A percentile compares a stretch with the other conserved stretches of the same genome.
phyloP scores from a whole-genome alignment of 1,140 invertebrate species.

The Zaprionus nigranus region DNA sequence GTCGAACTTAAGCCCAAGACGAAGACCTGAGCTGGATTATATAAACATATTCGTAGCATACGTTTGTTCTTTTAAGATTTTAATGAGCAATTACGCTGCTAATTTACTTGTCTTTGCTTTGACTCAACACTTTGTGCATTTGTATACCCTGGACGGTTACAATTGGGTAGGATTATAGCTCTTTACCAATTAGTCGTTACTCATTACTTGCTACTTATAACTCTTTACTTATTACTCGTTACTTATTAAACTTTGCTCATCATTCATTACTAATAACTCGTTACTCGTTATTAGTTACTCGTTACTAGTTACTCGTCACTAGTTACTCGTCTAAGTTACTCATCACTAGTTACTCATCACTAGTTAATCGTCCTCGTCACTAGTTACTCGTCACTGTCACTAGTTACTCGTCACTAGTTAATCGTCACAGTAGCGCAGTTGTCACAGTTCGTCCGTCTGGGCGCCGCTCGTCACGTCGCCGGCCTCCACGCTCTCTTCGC shows the following conservation, averaged over 20 bases:
- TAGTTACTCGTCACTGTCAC: no score
- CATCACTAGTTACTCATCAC: neutral
- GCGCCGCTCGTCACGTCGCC: no score
- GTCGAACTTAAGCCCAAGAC: neutral
- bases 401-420: no score
- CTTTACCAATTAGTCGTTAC: no score
- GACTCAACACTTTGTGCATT: neutral
- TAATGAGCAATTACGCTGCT: neutral
- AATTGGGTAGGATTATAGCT: no score
- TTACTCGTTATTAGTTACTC: neutral
- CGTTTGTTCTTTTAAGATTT: neutral
- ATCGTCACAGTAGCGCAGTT: no score
- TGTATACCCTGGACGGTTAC: neutral
- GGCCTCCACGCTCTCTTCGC: no score
- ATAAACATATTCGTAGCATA: neutral
- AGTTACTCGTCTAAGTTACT: no score
- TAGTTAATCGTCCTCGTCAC: neutral
- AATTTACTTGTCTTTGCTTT: neutral
- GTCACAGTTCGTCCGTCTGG: no score
- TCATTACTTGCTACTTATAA: no score
- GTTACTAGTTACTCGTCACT: no score
- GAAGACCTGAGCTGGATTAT: neutral
- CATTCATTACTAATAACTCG: no score
- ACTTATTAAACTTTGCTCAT: neutral
- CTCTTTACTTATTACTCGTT: neutral